phyloP scores from a whole-genome alignment of 2,888 invertebrate genomes.

The Ectemnius continuus region DNA sequence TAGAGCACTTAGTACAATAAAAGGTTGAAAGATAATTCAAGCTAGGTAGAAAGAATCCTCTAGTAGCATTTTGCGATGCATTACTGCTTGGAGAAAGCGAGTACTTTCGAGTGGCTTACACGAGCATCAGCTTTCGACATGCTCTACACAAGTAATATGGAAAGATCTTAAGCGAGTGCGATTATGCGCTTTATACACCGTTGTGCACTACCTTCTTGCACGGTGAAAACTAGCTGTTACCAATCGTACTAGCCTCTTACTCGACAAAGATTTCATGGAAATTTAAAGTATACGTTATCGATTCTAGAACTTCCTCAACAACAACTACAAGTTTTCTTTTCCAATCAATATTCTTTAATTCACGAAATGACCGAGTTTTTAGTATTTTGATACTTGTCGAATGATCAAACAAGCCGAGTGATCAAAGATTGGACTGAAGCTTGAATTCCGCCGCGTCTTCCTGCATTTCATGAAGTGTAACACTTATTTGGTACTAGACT shows the following conservation, averaged over 20 bases:
- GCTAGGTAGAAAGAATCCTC: too few relatives aligned
- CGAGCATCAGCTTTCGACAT: too few relatives aligned
- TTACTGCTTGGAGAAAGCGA: too few relatives aligned
- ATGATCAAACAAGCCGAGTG: too few relatives aligned
- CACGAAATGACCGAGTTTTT: too few relatives aligned
- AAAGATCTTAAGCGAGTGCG: slow-evolving; percentile 46
- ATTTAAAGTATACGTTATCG: neutral
- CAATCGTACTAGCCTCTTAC: slow-evolving; percentile 10
- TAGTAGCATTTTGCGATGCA: too few relatives aligned
- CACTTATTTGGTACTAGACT: too few relatives aligned
- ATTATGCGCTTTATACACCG: slow-evolving; percentile 53
- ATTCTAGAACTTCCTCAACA: slow-evolving; percentile 15
- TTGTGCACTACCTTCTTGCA: slow-evolving; percentile 34
- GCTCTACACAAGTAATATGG: too few relatives aligned
- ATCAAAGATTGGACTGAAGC: neutral
- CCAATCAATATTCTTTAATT: neutral
- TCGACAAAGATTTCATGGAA: slow-evolving; percentile 23
- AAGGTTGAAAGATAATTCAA: too few relatives aligned
- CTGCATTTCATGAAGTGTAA: neutral
- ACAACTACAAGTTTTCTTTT: neutral
- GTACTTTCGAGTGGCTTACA: too few relatives aligned
- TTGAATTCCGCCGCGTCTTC: neutral
- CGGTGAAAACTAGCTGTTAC: slow-evolving; percentile 45
- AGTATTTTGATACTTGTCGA: too few relatives aligned
- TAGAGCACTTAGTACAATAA: too few relatives aligned